Percentiles rank a stretch among this genome's conserved stretches.
phyloP scores from a whole-genome alignment of 2,797 vertebrate genomes.

The Anguilla pacifica region DNA sequence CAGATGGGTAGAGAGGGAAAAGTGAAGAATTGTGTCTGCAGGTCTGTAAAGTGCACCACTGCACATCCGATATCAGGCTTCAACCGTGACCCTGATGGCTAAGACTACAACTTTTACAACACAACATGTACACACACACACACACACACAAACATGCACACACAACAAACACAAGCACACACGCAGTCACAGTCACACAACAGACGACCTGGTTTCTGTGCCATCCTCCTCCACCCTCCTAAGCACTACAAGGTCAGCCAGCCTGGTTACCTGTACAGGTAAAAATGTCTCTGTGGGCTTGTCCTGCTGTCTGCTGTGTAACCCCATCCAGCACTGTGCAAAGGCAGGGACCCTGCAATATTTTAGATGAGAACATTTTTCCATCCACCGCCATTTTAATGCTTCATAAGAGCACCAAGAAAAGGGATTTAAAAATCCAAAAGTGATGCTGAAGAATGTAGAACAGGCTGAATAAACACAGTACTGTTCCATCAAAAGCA shows the following conservation, averaged over 20 bases:
- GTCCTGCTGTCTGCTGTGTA: background rate
- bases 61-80: background rate
- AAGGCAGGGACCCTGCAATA: background rate
- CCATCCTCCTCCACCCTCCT: background rate
- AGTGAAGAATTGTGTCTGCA: background rate
- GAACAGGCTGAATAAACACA: background rate
- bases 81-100: background rate
- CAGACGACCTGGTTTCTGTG: constrained; percentile 46
- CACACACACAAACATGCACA: background rate
- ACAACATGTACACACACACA: background rate
- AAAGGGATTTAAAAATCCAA: background rate
- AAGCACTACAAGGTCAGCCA: background rate
- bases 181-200: background rate
- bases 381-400: background rate
- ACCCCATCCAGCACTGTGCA: background rate
- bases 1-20: background rate
- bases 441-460: background rate
- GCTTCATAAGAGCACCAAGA: background rate
- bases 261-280: background rate
- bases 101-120: background rate
- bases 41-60: background rate
- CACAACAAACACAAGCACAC: too few relatives aligned
- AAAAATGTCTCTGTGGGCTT: background rate
- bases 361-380: background rate
- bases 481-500: background rate